These are phyloP conservation scores for Dermochelys coriacea DNA, from an alignment of 2,797 vertebrate genomes.

Conservation along the genomic window DNA sequence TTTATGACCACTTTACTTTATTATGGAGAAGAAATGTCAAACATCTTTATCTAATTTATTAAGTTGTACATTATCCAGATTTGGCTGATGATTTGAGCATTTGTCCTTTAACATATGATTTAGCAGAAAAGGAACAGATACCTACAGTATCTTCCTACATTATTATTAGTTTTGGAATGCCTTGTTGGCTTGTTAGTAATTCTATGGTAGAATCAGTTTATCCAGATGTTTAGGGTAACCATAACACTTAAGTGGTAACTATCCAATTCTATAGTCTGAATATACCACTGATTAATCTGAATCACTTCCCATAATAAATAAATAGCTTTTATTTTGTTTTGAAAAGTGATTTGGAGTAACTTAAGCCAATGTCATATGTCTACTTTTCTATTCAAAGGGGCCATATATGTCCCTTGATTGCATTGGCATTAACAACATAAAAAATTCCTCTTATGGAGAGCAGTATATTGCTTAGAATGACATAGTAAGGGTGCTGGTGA, in stretches of 20 bases:
- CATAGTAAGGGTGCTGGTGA: conserved; percentile 53
- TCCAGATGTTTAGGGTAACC: conserved; percentile 34
- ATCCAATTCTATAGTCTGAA: neutral
- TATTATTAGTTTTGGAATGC: conserved; percentile 43
- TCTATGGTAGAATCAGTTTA: conserved; percentile 21
- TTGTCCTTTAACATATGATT: conserved; percentile 42
- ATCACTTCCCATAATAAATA: conserved; percentile 45
- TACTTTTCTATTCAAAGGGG: conserved; percentile 21
- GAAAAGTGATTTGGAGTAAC: conserved; percentile 11
- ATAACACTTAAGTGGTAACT: conserved; percentile 49
- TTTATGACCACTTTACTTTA: conserved; percentile 73
- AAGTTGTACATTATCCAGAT: conserved; percentile 56
- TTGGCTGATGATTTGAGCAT: conserved; percentile 59
- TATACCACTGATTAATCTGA: conserved; percentile 46
- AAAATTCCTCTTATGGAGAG: conserved; percentile 60
- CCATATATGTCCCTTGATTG: conserved; percentile 28
- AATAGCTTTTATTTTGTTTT: conserved; percentile 10
- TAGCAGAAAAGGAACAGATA: conserved; percentile 29
- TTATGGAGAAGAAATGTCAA: conserved; percentile 59
- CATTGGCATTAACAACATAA: conserved; percentile 57
- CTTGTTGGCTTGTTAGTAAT: conserved; percentile 23
- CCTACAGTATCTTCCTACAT: conserved; percentile 40
- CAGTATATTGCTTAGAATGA: conserved; percentile 47
- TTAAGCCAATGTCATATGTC: neutral
- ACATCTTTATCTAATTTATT: conserved; percentile 77